Conservation (phyloP, 2,797 vertebrate genomes). For the Ctenochaetus hawaiiensis region DNA sequence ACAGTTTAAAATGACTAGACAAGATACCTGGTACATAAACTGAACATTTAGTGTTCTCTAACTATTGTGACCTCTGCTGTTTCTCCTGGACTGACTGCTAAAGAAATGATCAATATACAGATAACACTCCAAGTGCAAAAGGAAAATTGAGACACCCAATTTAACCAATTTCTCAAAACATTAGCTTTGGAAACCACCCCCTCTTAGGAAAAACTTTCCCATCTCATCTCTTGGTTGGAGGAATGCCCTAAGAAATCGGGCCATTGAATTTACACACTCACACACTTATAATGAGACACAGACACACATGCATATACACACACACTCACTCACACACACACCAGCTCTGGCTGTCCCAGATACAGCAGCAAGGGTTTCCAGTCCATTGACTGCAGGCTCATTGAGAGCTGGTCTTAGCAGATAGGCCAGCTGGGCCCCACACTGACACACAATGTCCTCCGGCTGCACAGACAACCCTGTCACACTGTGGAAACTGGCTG, state of each 20-base stretch:
- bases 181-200: constrained; percentile 56
- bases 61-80: neutral
- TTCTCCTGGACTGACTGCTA: constrained; percentile 1
- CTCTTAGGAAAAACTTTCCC: constrained; percentile 46
- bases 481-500: constrained; percentile 71
- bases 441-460: constrained; percentile 78
- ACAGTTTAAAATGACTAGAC: neutral
- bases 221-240: constrained; percentile 70
- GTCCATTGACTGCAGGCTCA: constrained; percentile 83
- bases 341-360: constrained; percentile 79
- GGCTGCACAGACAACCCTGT: constrained; percentile 74
- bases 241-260: constrained; percentile 55
- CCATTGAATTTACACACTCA: constrained; percentile 65
- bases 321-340: constrained; percentile 58
- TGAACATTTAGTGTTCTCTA: constrained; percentile 19
- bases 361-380: constrained; percentile 79
- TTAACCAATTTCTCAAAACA: constrained; percentile 65
- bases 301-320: constrained; percentile 37
- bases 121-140: constrained; percentile 46
- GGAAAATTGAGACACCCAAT: constrained; percentile 51
- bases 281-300: constrained; percentile 58
- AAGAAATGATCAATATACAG: constrained; percentile 41
- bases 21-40: constrained; percentile 8
- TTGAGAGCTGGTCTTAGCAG: constrained; percentile 84
- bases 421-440: constrained; percentile 84